Evolutionary conservation across 2,113 vertebrate genomes (phyloP), one percentile per base, ranked within the genome.

Genomic region (Daubentonia madagascariensis): DNA sequence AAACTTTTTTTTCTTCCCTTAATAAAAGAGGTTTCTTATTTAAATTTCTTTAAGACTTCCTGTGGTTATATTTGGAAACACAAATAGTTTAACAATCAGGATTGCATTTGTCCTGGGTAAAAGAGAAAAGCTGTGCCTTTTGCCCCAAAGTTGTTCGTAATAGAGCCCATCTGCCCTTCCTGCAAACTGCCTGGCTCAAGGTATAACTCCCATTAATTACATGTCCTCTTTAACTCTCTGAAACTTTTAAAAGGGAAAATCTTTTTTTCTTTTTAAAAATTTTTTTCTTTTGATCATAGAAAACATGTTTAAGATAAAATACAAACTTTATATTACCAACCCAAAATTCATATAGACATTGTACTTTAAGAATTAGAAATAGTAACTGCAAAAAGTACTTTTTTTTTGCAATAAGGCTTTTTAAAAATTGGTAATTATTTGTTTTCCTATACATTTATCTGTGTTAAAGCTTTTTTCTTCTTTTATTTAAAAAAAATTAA

Each of bases 1-100:
- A 57, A 90, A 92, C n/a, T 12, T 32, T 89, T 72, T 97, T 61
- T 10, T 28, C 37, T 90, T 22, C 5, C 85, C 68, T 95, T 93
- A 97, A 96, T 98, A 78, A 98, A 97, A 85, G 18, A 97, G 81
- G 52, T 78, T 98, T 98, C 97, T 45, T 96, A 97, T 98, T 97
- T 97, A 97, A 94, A 57, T 80, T 98, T 97, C 84, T 98, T 88
- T 89, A 76, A 96, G n/a, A 89, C 63, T 90, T 98, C 96, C 88
- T 98, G 96, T 25, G 93, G 37, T 96, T 98, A 35, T 98, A 96
- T 98, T 93, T 98, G 92, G 97, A 97, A 96, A 90, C 23, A 89
- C 65, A 93, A 85, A 6, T 54, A 86, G 65, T 68, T 94, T 84
- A 76, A 68, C 28, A 78, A 35, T 50, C 88, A 95, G 54, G 97